Base-by-base conservation (phyloP, 2,888 invertebrate species). In the Agonum fuliginosum region DNA sequence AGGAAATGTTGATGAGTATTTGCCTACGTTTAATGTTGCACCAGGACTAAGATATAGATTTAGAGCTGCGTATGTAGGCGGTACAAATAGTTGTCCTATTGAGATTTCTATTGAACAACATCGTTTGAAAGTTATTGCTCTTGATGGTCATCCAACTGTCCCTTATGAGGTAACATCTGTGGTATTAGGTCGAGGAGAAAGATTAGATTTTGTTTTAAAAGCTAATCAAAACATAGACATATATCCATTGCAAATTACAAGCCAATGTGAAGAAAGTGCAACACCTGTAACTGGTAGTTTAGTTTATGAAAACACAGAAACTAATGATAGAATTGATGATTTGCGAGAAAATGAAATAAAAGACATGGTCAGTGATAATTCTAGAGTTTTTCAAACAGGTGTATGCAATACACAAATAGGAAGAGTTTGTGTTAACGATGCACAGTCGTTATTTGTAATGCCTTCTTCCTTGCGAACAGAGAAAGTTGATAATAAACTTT, bases 181-280 rank as follows among this genome's bases (percentile, higher is more conserved):
- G 43, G 88, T 88, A 70, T 82, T 94, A 30, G 89, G 90, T 2
- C 90, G 91, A 87, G 95, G 95, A 1, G 95, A 95, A 85, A 88
- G 95, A 70, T 90, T 91, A 6, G 95, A 95, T 85, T 92, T 95
- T 81, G 89, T 95, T 71, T 81, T 95, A 74, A 89, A 90, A 73
- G 91, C 94, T 8, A 89, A 89, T 81, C 90, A 89, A 83, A 85
- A 86, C 22, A 84, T 88, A 0, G 89, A 89, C 12, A 87, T 88
- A 1, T 94, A 94, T 83, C 90, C 90, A 87, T 89, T 95, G 76
- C 89, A 87, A 81, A 90, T 90, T 14, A 89, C 89, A 0, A 88
- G 89, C 17, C 87, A 87, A 67, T 86, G 87, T 78, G 90, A 90
- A 78, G 89, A 88, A 62, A 87, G 87, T 24, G 82, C 87, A 79